phyloP scores from a whole-genome alignment of 2,888 invertebrate genomes.

The Pollenia angustigena region DNA sequence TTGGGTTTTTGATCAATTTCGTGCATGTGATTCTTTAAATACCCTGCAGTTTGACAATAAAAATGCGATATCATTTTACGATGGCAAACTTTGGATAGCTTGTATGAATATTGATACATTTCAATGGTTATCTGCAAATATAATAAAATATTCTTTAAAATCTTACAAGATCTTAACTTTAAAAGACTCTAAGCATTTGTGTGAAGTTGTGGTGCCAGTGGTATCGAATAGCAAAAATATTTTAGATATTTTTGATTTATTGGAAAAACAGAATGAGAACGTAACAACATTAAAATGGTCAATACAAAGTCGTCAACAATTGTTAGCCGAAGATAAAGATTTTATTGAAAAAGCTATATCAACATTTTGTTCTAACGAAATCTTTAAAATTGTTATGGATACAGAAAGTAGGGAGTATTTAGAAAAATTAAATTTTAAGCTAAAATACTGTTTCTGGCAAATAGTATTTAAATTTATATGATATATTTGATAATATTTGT shows the following conservation, averaged over 20 bases:
- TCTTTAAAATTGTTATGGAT: constrained; percentile 60
- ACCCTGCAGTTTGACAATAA: constrained; percentile 58
- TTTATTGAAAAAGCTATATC: constrained; percentile 58
- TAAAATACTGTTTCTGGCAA: constrained; percentile 73
- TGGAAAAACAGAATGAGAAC: constrained; percentile 68
- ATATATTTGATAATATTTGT: neutral
- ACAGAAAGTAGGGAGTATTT: constrained; percentile 44
- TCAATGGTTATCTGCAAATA: constrained; percentile 58
- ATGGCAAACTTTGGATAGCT: constrained; percentile 68
- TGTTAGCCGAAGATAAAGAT: constrained; percentile 34
- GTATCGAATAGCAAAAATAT: constrained; percentile 53
- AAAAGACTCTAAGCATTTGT: constrained; percentile 38
- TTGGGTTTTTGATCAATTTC: constrained; percentile 67
- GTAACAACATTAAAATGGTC: constrained; percentile 63
- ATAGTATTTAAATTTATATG: constrained; percentile 59
- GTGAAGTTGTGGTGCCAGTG: constrained; percentile 65
- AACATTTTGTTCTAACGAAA: constrained; percentile 64
- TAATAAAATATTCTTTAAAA: constrained; percentile 24
- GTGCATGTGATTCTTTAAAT: constrained; percentile 33
- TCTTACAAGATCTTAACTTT: constrained; percentile 30
- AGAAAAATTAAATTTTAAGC: constrained; percentile 56
- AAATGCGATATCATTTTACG: constrained; percentile 43
- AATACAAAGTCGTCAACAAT: constrained; percentile 35
- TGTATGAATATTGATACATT: constrained; percentile 63
- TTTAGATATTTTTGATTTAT: constrained; percentile 63